These are phyloP conservation scores for Palythoa grandis DNA, from an alignment of 92 coral and sea anemone species.

Conservation along the genomic window DNA sequence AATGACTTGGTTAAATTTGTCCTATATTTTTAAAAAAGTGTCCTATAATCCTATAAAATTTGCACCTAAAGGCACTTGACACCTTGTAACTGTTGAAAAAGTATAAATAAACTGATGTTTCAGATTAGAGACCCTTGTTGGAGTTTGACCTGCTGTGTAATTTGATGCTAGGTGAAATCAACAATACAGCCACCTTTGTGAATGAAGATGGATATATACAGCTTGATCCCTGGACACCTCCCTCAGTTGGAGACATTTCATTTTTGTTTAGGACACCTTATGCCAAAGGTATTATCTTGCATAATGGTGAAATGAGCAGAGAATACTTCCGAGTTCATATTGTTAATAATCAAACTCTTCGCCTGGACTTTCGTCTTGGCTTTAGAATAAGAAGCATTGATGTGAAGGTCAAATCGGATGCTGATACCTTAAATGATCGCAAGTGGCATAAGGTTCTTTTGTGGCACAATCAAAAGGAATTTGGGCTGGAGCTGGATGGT, in stretches of 20 bases:
- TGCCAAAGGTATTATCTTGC: slow-evolving; percentile 72
- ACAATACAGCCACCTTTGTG: slow-evolving; percentile 84
- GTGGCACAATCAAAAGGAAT: slow-evolving; percentile 75
- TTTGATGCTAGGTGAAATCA: slow-evolving; percentile 60
- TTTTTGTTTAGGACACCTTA: slow-evolving; percentile 80
- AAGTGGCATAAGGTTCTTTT: slow-evolving; percentile 70
- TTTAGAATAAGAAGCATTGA: slow-evolving; percentile 52
- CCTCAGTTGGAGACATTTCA: slow-evolving; percentile 73
- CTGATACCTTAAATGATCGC: slow-evolving; percentile 58
- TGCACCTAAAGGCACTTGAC: no score
- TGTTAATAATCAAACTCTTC: slow-evolving; percentile 60
- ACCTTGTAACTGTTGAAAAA: no score
- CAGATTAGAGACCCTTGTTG: no score
- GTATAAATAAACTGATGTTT: background rate
- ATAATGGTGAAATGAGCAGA: slow-evolving; percentile 60
- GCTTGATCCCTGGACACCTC: slow-evolving; percentile 53
- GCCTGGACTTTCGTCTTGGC: slow-evolving; percentile 68
- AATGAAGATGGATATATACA: slow-evolving; percentile 77
- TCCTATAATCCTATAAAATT: no score
- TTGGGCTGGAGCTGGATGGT: slow-evolving; percentile 70
- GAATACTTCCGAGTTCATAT: slow-evolving; percentile 72
- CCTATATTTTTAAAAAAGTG: no score
- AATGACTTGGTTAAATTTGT: no score
- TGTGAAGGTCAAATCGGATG: slow-evolving; percentile 28
- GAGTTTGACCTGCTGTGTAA: background rate